Evolutionary conservation across 92 coral and sea anemone species (phyloP).

Genomic region (Isaurus tuberculatus): DNA sequence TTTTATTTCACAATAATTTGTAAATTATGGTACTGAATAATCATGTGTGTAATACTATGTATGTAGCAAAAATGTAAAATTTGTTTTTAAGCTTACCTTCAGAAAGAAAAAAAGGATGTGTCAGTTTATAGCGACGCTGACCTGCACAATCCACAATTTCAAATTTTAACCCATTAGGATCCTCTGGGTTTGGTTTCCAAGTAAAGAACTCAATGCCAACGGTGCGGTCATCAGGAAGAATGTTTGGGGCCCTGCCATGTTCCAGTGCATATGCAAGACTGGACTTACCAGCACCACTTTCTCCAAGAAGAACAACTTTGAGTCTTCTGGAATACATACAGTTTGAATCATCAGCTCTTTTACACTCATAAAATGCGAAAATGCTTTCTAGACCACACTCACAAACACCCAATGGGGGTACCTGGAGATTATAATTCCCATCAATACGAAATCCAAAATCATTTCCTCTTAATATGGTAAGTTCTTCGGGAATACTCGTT

Average conservation of each 20-base stretch:
- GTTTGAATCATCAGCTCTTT: slow-evolving; percentile 47
- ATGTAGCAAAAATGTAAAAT: no score
- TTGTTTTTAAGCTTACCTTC: slow-evolving; percentile 65
- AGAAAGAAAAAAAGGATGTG: slow-evolving; percentile 94
- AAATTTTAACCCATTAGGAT: slow-evolving; percentile 75
- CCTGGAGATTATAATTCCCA: slow-evolving; percentile 76
- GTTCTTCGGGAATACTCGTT: slow-evolving; percentile 81
- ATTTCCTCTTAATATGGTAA: slow-evolving; percentile 60
- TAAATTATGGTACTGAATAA: no score
- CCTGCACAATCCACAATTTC: slow-evolving; percentile 96
- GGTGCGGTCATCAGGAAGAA: slow-evolving; percentile 74
- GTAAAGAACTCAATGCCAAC: slow-evolving; percentile 86
- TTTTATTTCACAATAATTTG: no score
- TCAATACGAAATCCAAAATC: slow-evolving; percentile 62
- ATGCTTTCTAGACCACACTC: slow-evolving; percentile 79
- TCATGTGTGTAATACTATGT: no score
- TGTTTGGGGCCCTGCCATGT: slow-evolving; percentile 61
- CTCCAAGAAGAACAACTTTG: slow-evolving; percentile 88
- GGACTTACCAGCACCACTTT: slow-evolving; percentile 93
- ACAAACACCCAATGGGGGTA: slow-evolving; percentile 89
- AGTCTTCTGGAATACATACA: slow-evolving; percentile 81
- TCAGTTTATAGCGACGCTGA: slow-evolving; percentile 87
- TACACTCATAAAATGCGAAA: slow-evolving; percentile 72
- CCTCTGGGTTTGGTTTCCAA: slow-evolving; percentile 74
- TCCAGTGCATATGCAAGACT: slow-evolving; percentile 80